phyloP scores from a whole-genome alignment of 2,888 invertebrate genomes.

The Hypsopygia costalis region DNA sequence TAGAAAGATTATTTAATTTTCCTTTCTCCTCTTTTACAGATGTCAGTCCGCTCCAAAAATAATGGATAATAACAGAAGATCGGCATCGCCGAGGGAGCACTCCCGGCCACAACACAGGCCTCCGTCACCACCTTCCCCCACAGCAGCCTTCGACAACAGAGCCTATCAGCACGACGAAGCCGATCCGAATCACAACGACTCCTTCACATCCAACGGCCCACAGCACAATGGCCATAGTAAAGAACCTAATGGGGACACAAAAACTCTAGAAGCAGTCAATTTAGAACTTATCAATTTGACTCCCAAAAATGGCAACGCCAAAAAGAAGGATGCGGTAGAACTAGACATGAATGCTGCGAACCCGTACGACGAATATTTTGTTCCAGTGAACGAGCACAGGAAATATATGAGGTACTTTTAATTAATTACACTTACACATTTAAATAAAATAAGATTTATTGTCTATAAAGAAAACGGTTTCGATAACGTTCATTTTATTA shows the following conservation, averaged over 20 bases:
- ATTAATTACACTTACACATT: no score
- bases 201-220: slow-evolving; percentile 65
- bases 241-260: slow-evolving; percentile 66
- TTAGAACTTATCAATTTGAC: slow-evolving; percentile 89
- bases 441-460: no score
- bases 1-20: no score
- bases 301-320: slow-evolving; percentile 78
- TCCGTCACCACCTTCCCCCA: slow-evolving; percentile 59
- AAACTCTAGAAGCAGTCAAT: slow-evolving; percentile 86
- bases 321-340: slow-evolving; percentile 83
- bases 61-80: slow-evolving; percentile 76
- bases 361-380: slow-evolving; percentile 91
- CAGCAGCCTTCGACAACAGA: slow-evolving; percentile 67
- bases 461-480: no score
- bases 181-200: slow-evolving; percentile 71
- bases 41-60: slow-evolving; percentile 75
- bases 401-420: slow-evolving; percentile 89
- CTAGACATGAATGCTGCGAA: slow-evolving; percentile 83
- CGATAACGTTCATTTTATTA: no score
- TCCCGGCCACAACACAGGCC: slow-evolving; percentile 70
- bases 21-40: slow-evolving; percentile 48
- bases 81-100: slow-evolving; percentile 75
- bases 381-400: slow-evolving; percentile 91
- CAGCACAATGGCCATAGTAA: slow-evolving; percentile 64
- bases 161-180: slow-evolving; percentile 66